Evolutionary conservation across 2,888 invertebrate genomes (phyloP).

Genomic region (Cataglyphis albicans): DNA sequence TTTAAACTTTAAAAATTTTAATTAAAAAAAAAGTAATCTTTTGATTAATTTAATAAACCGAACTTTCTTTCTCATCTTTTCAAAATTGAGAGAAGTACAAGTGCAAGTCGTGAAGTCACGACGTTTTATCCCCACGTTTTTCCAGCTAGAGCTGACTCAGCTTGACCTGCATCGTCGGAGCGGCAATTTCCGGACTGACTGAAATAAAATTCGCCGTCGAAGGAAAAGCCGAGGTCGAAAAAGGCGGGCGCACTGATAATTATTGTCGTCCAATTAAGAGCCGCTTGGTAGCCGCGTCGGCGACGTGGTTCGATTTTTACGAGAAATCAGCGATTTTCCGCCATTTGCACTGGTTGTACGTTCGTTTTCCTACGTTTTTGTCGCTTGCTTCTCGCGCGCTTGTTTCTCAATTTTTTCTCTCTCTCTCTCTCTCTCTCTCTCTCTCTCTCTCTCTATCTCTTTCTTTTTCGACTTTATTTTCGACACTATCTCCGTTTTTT

Average conservation of each 20-base stretch:
- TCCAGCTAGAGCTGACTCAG: constrained; percentile 72
- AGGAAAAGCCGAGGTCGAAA: constrained; percentile 55
- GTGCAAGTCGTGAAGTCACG: constrained; percentile 20
- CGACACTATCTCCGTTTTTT: constrained; percentile 48
- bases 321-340: constrained; percentile 80
- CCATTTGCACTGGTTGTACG: constrained; percentile 38
- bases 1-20: neutral
- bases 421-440: neutral
- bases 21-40: neutral
- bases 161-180: constrained; percentile 80
- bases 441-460: constrained; percentile 6
- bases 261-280: constrained; percentile 79
- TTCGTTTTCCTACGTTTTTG: constrained; percentile 49
- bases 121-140: constrained; percentile 22
- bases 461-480: neutral
- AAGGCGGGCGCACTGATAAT: constrained; percentile 73
- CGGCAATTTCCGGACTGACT: constrained; percentile 64
- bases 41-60: constrained; percentile 14
- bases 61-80: constrained; percentile 60
- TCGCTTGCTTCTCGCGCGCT: constrained; percentile 21
- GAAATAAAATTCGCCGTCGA: constrained; percentile 63
- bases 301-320: constrained; percentile 67
- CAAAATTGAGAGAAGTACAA: neutral
- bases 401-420: constrained; percentile 13
- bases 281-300: constrained; percentile 57